Conservation (phyloP, 2,888 invertebrate species). For the Ophioninae sp. region DNA sequence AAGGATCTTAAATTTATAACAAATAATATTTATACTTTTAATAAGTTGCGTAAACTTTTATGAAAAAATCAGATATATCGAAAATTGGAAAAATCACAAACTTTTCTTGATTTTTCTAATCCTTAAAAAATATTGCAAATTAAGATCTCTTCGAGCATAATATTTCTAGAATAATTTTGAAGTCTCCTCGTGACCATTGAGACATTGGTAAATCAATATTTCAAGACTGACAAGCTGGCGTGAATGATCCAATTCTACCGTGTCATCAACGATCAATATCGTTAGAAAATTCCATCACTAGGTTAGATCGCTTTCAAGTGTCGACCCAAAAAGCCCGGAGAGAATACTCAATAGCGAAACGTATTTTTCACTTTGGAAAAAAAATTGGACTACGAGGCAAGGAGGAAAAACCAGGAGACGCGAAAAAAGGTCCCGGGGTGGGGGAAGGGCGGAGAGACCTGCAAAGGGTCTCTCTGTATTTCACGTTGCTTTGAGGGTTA, state of each 20-base stretch:
- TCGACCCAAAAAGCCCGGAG: conserved; percentile 15
- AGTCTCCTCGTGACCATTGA: background rate
- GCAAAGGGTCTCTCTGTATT: conserved; percentile 24
- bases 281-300: conserved; percentile 2
- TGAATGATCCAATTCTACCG: background rate
- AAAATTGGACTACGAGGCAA: conserved; percentile 30
- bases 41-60: no score
- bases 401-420: conserved; percentile 34
- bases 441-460: conserved; percentile 6
- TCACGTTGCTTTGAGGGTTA: conserved; percentile 6
- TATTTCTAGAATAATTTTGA: background rate
- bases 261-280: background rate
- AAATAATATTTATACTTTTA: no score
- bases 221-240: background rate
- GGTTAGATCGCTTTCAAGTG: conserved; percentile 39
- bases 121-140: background rate
- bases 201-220: background rate
- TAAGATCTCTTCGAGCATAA: background rate
- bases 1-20: no score
- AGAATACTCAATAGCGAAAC: background rate
- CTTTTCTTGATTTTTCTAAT: background rate
- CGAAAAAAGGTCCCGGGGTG: background rate
- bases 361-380: conserved; percentile 3
- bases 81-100: background rate
- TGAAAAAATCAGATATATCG: no score